These are phyloP conservation scores for Eudasyphora cyanicolor DNA, from an alignment of 2,888 invertebrate genomes.

Conservation along the genomic window DNA sequence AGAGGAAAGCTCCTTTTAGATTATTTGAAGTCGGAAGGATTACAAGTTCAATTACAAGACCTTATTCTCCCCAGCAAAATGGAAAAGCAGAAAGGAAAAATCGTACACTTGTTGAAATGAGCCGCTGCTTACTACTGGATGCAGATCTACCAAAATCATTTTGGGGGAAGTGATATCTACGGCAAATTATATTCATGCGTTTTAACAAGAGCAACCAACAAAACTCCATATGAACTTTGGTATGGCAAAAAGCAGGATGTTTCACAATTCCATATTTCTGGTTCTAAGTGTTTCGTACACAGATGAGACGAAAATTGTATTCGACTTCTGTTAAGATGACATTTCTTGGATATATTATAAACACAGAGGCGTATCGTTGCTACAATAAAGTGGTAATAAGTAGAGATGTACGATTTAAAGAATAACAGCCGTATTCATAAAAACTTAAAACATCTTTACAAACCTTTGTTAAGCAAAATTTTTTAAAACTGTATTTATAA, in stretches of 20 bases:
- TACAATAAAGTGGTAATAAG: conserved; percentile 50
- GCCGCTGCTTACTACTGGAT: conserved; percentile 60
- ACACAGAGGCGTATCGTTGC: conserved; percentile 65
- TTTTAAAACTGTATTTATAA: too few species aligned
- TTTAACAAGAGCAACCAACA: conserved; percentile 13
- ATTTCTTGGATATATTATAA: conserved; percentile 63
- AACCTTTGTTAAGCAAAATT: too few species aligned
- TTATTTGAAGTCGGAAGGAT: conserved; percentile 50
- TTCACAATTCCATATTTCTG: conserved; percentile 14
- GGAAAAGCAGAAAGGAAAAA: conserved; percentile 64
- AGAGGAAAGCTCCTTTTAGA: conserved; percentile 26
- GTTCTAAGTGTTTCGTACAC: conserved; percentile 57
- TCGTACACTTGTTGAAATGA: conserved; percentile 59
- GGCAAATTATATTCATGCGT: conserved; percentile 27
- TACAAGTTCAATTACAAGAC: conserved; percentile 50
- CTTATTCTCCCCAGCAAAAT: conserved; percentile 62
- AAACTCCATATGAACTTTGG: conserved; percentile 34
- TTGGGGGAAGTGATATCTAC: conserved; percentile 54
- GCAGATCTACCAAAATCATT: conserved; percentile 53
- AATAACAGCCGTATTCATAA: too few species aligned
- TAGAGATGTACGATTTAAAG: conserved; percentile 50
- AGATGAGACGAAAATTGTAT: conserved; percentile 61
- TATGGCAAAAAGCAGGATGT: not conserved
- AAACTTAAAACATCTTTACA: too few species aligned
- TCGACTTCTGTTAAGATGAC: conserved; percentile 52